Evolutionary conservation across 1,140 invertebrate species (phyloP).

Genomic region (Drosophila pseudoananassae): DNA sequence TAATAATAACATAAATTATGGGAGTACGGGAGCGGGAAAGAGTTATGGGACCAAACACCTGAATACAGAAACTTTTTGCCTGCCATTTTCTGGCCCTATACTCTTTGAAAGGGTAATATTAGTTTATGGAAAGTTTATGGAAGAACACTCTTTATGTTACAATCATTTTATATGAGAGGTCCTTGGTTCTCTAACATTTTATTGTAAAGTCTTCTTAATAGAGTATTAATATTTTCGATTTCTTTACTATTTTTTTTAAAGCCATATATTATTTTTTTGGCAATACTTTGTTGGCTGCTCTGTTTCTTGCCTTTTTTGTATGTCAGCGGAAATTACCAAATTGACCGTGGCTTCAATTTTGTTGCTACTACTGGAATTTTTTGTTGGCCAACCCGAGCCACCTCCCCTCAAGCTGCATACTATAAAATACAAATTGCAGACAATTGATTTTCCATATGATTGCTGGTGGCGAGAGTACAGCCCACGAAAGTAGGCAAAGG

Average conservation of each 20-base stretch:
- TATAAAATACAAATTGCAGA: constrained; percentile 79
- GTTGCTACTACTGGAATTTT: neutral
- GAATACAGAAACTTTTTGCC: constrained; percentile 35
- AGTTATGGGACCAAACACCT: constrained; percentile 37
- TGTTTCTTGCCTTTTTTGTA: constrained; percentile 45
- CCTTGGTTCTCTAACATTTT: too few relatives aligned
- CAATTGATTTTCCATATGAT: constrained; percentile 82
- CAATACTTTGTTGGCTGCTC: constrained; percentile 1
- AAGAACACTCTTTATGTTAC: too few relatives aligned
- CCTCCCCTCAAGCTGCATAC: constrained; percentile 45
- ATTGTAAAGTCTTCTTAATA: neutral
- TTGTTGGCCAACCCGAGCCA: neutral
- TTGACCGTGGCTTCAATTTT: constrained; percentile 81
- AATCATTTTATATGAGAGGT: too few relatives aligned
- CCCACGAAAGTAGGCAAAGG: constrained; percentile 65
- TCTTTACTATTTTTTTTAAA: neutral
- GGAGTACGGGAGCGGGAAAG: constrained; percentile 12
- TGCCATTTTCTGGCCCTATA: neutral
- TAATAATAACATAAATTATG: constrained; percentile 60
- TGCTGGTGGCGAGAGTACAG: constrained; percentile 29
- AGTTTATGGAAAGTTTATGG: neutral
- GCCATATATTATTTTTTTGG: constrained; percentile 8
- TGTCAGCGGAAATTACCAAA: constrained; percentile 74
- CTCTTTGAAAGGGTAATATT: constrained; percentile 1
- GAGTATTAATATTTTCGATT: constrained; percentile 6